Base-by-base conservation (phyloP, 2,888 invertebrate genomes). In the Drosophila mayaguana region DNA sequence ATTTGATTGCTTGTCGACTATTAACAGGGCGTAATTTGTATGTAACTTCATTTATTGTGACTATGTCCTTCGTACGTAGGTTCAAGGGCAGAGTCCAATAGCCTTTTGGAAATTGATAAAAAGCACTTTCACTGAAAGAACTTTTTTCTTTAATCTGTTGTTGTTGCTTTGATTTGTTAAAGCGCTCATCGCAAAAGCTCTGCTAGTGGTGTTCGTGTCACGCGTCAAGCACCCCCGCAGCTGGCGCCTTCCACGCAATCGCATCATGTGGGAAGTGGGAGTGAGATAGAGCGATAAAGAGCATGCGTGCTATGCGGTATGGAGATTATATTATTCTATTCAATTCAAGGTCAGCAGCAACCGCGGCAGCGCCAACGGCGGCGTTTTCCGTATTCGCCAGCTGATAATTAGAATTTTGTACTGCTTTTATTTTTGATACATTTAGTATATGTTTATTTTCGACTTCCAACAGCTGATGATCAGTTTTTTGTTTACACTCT, bases 391-490 rank as follows among this genome's bases (percentile, higher is more conserved):
- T 43, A 8, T 46, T 25, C 50, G 20, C 20, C 50, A 54, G 74
- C 56, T 75, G 57, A 63, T 78, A 80, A 80, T 79, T 68, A 53
- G 69, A 20, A 7, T 32, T 38, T 43, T 18, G 20, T 14, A 36
- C n/a, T 18, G 3, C 22, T n/a, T 53, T 38, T 53, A 22, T n/a
- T 53, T 36, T 11, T n/a, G 2, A 16, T 38, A 7, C 20, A 16
- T 16, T 20, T 36, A 34, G 14, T 9, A 9, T 43, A 14, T 54
- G 20, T 57, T 32, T 46, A 42, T 43, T 22, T 38, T 22, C 43
- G 40, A 32, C 25, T 54, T 2, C n/a, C 7, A 79, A 81, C 84
- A 85, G 86, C 88, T 85, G 84, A 63, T 28, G 71, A 84, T 81
- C 64, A 50, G 22, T 54, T 62, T 69, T 80, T 81, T 85, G 81